Evolutionary conservation across 2,113 vertebrate genomes (phyloP), one percentile per base, ranked within the genome.

Genomic region (Hypanus sabinus): DNA sequence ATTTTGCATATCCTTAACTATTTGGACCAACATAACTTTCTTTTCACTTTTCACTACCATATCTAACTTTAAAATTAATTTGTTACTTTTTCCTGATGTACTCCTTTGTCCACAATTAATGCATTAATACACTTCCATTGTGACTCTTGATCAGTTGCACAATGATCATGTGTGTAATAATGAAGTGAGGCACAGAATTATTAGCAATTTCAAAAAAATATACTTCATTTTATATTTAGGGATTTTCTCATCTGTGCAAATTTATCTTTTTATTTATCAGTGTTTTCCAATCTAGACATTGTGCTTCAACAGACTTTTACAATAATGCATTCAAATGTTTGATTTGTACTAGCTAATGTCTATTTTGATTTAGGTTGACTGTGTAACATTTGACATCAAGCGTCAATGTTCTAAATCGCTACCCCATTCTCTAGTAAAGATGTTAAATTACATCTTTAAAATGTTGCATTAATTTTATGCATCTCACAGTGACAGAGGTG

Each of bases 381-480:
- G 18, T 55, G 33, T 70, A 20, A 71, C 90, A 12, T 70, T 68
- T 46, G 36, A 93, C 38, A 27, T 55, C 91, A 92, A 92, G 33
- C 36, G 22, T 60, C 46, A 90, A 33, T 68, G 60, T 90, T 20
- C 65, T 60, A 90, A 62, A 90, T 85, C 57, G 81, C 55, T 55
- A 60, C 55, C 10, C 46, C 27, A 68, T 68, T 65, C 81, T 27
- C 1, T 46, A 46, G n/a, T 68, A n/a, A 20, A 0, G 62, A n/a
- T 14, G 20, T 87, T 62, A 87, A 87, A 87, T 87, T n/a, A 62
- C 14, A 10, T 22, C 91, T 93, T 93, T 73, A 73, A 71, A 92
- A 73, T 93, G 91, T 75, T 33, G 36, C 36, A 46, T 18, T 38
- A 92, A 38, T 16, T 38, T 71, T 90, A 12, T 90, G 33, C 73